Base-by-base conservation (phyloP, 2,888 invertebrate species). In the Halocaridina rubra region DNA sequence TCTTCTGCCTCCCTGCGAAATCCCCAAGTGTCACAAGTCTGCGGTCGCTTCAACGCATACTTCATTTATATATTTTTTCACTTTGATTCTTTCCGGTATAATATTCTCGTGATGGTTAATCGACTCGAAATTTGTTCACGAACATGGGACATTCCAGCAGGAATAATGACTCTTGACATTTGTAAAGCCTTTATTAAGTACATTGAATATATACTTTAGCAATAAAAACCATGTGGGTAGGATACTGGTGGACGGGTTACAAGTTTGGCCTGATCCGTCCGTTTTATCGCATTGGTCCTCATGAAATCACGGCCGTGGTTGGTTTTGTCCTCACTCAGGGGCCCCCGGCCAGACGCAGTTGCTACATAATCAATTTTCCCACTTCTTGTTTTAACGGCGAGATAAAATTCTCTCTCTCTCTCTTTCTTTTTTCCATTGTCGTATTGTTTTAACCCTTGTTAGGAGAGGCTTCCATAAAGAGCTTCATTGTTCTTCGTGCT, bases 271-370 rank as follows among this genome's bases (percentile, higher is more conserved):
- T 81, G 81, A 81, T 81, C 81, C 81, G 67, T 76, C 57, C 75
- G 76, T 69, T 75, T 81, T 81, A 81, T 76, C 79, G 69, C 81
- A 69, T 81, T 57, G 61, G 67, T 76, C 32, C 69, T 81, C 81
- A 81, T 81, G 81, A 75, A 81, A 81, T 75, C 75, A 75, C 81
- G 71, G 59, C 79, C 69, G 53, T 19, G 46, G n/a, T 27, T n/a
- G n/a, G n/a, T n/a, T n/a, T 27, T 79, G 79, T 79, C 79, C 79
- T 79, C 69, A 79, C 79, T 79, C 69, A 79, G 69, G 79, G 79
- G 79, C 79, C 79, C 79, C 29, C 67, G 53, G 53, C 53, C 79
- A 46, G 19, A 64, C 39, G 71, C 79, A 53, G 69, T 79, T 53
- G 71, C 79, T 79, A 79, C 69, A 79, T 71, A 79, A 79, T 79